Evolutionary conservation across 2,113 vertebrate genomes (phyloP).

Genomic region (Gymnobelideus leadbeateri): DNA sequence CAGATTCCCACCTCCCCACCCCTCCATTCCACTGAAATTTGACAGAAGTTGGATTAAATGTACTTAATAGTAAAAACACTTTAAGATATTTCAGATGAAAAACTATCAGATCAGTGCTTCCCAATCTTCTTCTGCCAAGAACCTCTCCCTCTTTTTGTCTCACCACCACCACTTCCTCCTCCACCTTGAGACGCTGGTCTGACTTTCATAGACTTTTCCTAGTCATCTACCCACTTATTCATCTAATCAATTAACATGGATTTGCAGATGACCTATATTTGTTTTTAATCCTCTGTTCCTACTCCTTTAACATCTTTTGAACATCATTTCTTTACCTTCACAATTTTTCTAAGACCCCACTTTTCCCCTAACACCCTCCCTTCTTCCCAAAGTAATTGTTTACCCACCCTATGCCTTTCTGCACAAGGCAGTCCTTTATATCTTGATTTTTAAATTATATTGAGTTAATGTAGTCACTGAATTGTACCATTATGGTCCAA

Average conservation of each 20-base stretch:
- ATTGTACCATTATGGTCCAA: background rate
- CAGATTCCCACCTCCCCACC: background rate
- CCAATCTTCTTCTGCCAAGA: background rate
- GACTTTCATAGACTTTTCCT: background rate
- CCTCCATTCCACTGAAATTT: background rate
- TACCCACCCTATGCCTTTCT: slow-evolving; percentile 9
- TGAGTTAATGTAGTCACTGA: background rate
- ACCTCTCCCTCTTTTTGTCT: background rate
- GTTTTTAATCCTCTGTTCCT: background rate
- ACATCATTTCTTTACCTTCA: slow-evolving; percentile 4
- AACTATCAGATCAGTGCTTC: background rate
- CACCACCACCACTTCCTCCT: no score
- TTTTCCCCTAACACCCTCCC: slow-evolving; percentile 8
- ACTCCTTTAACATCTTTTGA: background rate
- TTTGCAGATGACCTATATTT: background rate
- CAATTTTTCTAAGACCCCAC: background rate
- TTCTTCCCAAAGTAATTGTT: background rate
- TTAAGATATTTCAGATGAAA: slow-evolving; percentile 16
- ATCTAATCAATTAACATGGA: background rate
- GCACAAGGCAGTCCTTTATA: background rate
- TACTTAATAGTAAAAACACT: slow-evolving; percentile 5
- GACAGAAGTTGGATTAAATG: background rate
- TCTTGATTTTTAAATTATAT: slow-evolving; percentile 5
- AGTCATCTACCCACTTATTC: background rate
- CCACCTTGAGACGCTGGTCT: background rate